A percentile compares a stretch with the other conserved stretches of the same genome.
Conservation (phyloP, 2,797 vertebrate genomes). For the Gadopsis bispinosus region DNA sequence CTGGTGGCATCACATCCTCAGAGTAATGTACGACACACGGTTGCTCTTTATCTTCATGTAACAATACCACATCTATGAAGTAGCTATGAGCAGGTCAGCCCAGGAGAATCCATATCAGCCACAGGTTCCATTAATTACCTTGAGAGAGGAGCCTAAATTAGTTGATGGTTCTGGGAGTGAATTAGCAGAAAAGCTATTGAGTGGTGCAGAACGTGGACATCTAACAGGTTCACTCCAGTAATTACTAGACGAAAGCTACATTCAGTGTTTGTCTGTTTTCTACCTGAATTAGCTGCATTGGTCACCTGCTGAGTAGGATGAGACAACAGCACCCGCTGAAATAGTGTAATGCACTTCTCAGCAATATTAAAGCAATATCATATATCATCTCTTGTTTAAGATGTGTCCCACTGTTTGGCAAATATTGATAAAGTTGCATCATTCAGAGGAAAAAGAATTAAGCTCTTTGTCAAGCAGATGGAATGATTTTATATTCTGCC, state of each 20-base stretch:
- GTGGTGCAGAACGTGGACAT: constrained; percentile 50
- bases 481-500: constrained; percentile 64
- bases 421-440: constrained; percentile 79
- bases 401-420: constrained; percentile 58
- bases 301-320: constrained; percentile 55
- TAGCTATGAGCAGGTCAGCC: constrained; percentile 1
- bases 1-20: background rate
- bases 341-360: constrained; percentile 54
- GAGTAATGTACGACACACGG: background rate
- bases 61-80: constrained; percentile 17
- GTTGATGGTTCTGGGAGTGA: constrained; percentile 59
- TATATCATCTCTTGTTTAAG: constrained; percentile 62
- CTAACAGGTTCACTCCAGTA: constrained; percentile 52
- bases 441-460: constrained; percentile 62
- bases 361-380: constrained; percentile 65
- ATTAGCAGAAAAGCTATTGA: constrained; percentile 69
- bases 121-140: constrained; percentile 56
- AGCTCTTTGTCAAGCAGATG: constrained; percentile 66
- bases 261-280: constrained; percentile 20
- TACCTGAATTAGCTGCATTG: constrained; percentile 34
- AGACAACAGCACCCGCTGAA: constrained; percentile 37
- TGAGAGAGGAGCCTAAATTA: constrained; percentile 53
- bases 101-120: constrained; percentile 27
- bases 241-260: constrained; percentile 48
- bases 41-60: constrained; percentile 14